Evolutionary conservation across 2,797 vertebrate genomes (phyloP).

Genomic region (Cygnus olor): DNA sequence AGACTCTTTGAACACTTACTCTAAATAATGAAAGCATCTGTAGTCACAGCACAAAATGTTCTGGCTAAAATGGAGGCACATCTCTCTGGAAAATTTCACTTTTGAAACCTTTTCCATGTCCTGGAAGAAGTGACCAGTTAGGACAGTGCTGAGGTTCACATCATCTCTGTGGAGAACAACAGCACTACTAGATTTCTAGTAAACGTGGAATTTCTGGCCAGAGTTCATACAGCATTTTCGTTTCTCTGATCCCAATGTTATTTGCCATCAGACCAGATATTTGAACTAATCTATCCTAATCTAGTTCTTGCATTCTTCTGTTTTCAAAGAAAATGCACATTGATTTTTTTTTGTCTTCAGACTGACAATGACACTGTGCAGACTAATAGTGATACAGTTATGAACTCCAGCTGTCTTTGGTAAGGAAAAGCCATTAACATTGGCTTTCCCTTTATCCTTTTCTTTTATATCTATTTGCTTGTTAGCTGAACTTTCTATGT

Average conservation of each 20-base stretch:
- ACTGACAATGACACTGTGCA: conserved; percentile 57
- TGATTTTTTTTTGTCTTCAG: conserved; percentile 46
- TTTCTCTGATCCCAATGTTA: conserved; percentile 25
- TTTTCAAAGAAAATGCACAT: conserved; percentile 16
- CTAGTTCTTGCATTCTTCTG: conserved; percentile 53
- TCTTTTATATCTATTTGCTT: conserved; percentile 59
- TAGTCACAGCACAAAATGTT: not conserved
- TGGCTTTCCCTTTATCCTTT: conserved; percentile 57
- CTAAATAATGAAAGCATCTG: not conserved
- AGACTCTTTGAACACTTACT: not conserved
- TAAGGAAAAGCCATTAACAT: conserved; percentile 67
- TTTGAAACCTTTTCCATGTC: not conserved
- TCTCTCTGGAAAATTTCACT: not conserved
- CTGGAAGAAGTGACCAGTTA: not conserved
- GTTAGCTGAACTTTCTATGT: conserved; percentile 69
- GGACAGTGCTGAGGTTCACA: not conserved
- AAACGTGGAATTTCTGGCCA: conserved; percentile 29
- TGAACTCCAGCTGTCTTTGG: conserved; percentile 68
- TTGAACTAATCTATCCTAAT: conserved; percentile 60
- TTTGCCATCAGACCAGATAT: conserved; percentile 50
- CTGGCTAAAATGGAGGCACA: not conserved
- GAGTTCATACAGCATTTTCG: not conserved
- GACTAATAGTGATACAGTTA: conserved; percentile 58
- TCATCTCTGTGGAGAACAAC: not conserved
- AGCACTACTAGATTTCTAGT: not conserved